Evolutionary conservation across 1,140 invertebrate species (phyloP), one percentile per base, ranked within the genome.

Genomic region (Samia ricini): DNA sequence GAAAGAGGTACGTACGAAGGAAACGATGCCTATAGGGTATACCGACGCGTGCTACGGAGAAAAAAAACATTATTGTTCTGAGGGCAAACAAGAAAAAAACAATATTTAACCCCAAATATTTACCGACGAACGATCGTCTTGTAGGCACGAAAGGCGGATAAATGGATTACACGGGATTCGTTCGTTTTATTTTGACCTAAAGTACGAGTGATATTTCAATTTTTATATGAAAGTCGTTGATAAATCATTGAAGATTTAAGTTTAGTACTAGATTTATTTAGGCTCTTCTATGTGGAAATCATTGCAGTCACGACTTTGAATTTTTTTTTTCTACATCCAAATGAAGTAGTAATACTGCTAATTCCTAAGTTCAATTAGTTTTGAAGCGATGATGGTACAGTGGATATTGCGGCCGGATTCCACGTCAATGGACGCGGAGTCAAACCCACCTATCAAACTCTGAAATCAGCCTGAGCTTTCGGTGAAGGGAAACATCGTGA

Each of bases 161-260:
- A 57, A 36, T 57, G 20, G 24, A 57, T 57, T 36, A 57, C 26
- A 33, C 42, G 20, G 26, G 33, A 57, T 57, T 57, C 23, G 21
- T 57, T 57, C 54, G 26, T 26, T 33, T 57, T 57, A 57, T 29
- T 36, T 33, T 29, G 2, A 10, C 15, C 4, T 15, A 29, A 57
- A 29, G 5, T 29, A 29, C 18, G 56, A 57, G 1, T 20, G 33
- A 57, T 57, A 33, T 57, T 57, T 36, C 26, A 20, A 18, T 3
- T 15, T n/a, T 21, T 19, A 19, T 57, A 57, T 15, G 19, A 57
- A 26, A 33, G n/a, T 29, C 8, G 56, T 42, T 57, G 56, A 57
- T 33, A 36, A 57, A 23, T 57, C 29, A 57, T 36, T 57, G 18
- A 57, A 57, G 18, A 36, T 12, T 57, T 55, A 42, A 42, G 12